phyloP scores from a whole-genome alignment of 2,888 invertebrate genomes.

The Pasiphila rectangulata region DNA sequence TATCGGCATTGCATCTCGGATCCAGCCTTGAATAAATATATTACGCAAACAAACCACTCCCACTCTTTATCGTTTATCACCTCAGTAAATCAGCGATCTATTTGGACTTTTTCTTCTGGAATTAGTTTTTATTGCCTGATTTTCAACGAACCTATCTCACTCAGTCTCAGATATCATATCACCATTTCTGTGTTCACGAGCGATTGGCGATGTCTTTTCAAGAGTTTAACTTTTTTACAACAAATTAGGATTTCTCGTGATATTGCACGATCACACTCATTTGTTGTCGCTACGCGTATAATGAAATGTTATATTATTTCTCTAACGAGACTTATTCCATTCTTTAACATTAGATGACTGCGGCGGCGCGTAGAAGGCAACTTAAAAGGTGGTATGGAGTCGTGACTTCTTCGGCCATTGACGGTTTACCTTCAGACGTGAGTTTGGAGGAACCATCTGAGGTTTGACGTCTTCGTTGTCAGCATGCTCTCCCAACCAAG shows the following conservation, averaged over 20 bases:
- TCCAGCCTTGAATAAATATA: neutral
- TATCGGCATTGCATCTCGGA: no score
- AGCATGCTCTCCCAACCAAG: no score
- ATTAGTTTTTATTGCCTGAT: neutral
- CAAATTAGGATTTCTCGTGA: neutral
- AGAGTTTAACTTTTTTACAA: no score
- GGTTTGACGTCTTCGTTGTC: no score
- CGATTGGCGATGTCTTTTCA: no score
- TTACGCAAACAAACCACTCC: neutral
- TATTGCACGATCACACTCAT: neutral
- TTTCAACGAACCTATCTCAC: neutral
- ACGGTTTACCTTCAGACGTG: neutral
- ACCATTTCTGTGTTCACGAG: no score
- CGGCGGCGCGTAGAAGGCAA: constrained; percentile 62
- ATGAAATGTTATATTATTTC: neutral
- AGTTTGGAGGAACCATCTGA: neutral
- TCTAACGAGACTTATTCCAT: constrained; percentile 6
- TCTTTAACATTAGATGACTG: constrained; percentile 52
- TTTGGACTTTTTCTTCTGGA: neutral
- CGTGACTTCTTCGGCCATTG: neutral
- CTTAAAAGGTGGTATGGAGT: constrained; percentile 32
- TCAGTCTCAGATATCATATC: no score
- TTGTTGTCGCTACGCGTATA: neutral
- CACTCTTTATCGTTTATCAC: neutral
- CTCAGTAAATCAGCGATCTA: neutral